Percentiles rank a stretch among this genome's conserved stretches.
phyloP scores from a whole-genome alignment of 2,113 vertebrate species.

The Tapirus terrestris region DNA sequence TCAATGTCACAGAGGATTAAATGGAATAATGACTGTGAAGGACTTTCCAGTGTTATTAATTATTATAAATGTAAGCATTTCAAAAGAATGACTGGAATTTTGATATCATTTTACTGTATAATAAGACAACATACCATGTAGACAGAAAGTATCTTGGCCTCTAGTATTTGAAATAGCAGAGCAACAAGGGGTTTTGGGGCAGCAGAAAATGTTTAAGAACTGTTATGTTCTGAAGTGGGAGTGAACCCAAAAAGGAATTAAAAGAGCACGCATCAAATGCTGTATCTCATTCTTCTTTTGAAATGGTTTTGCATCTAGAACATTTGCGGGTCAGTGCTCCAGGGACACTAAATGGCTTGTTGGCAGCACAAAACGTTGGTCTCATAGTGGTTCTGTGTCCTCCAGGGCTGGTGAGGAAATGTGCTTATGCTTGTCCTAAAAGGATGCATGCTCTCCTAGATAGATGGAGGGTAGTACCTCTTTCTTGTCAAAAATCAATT shows the following conservation, averaged over 20 bases:
- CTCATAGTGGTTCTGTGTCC: neutral
- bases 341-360: conserved; percentile 1
- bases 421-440: neutral
- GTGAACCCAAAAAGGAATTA: neutral
- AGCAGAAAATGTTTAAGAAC: neutral
- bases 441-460: neutral
- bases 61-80: conserved; percentile 27
- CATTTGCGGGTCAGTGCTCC: conserved; percentile 35
- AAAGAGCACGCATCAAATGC: neutral
- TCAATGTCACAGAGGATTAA: neutral
- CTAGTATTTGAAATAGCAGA: neutral
- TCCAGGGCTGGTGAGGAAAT: neutral
- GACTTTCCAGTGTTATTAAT: conserved; percentile 10
- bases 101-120: neutral
- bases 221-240: neutral
- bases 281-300: conserved; percentile 35
- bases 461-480: neutral
- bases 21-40: neutral
- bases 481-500: conserved; percentile 47
- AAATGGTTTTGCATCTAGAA: conserved; percentile 56
- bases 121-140: neutral
- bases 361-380: conserved; percentile 53
- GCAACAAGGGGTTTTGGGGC: neutral
- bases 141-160: neutral
- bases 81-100: neutral